phyloP scores from a whole-genome alignment of 35 echinoderm and acorn worm species.

The Ptychodera flava region DNA sequence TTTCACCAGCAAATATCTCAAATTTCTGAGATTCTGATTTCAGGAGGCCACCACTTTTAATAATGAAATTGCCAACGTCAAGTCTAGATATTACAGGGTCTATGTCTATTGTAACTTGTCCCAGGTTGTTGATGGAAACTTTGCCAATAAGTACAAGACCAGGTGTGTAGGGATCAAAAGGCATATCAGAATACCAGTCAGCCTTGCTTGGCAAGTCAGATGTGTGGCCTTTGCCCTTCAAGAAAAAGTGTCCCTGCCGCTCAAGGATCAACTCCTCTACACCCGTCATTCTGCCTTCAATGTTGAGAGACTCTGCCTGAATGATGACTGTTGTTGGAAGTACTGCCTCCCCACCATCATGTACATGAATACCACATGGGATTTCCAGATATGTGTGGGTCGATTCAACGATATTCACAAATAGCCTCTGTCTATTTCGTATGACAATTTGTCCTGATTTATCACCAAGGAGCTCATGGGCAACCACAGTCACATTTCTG shows the following conservation, averaged over 20 bases:
- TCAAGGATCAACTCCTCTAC: conserved; percentile 75
- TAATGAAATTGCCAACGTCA: conserved; percentile 42
- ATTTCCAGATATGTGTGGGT: conserved; percentile 90
- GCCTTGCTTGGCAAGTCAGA: conserved; percentile 35
- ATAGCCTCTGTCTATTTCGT: conserved; percentile 60
- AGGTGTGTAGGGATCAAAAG: conserved; percentile 42
- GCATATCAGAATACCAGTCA: conserved; percentile 50
- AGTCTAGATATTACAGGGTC: conserved; percentile 30
- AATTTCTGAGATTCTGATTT: conserved; percentile 31
- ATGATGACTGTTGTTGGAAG: conserved; percentile 70
- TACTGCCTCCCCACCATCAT: conserved; percentile 59
- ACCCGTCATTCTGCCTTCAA: conserved; percentile 72
- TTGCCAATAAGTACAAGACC: conserved; percentile 30
- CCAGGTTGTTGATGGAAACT: conserved; percentile 55
- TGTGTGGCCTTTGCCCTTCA: conserved; percentile 56
- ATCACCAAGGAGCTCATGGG: conserved; percentile 82
- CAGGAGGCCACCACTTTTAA: conserved; percentile 52
- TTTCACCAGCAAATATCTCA: conserved; percentile 31
- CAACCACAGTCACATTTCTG: conserved; percentile 74
- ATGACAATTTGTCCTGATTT: conserved; percentile 67
- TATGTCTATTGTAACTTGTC: conserved; percentile 22
- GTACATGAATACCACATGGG: conserved; percentile 76
- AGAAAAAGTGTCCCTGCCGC: conserved; percentile 50
- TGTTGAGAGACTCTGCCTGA: conserved; percentile 43
- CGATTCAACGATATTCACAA: conserved; percentile 76